These are phyloP conservation scores for Eristalis arbustorum DNA, from an alignment of 2,888 invertebrate species.

Conservation along the genomic window DNA sequence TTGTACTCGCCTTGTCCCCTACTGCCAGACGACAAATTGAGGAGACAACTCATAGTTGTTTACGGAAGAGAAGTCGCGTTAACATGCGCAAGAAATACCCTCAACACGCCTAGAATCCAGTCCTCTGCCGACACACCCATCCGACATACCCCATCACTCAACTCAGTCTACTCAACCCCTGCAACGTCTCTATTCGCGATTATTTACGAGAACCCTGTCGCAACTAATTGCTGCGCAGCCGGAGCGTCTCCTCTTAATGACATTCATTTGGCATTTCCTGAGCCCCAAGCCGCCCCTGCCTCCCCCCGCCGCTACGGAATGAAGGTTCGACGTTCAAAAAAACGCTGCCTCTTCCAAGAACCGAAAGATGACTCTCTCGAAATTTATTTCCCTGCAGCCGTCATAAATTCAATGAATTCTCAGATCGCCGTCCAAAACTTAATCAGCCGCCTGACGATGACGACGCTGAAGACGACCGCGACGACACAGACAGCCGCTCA, in stretches of 20 bases:
- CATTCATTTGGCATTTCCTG: slow-evolving; percentile 5
- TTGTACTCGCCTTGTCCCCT: too few relatives aligned
- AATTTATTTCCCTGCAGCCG: slow-evolving; percentile 51
- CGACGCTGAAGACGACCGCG: neutral
- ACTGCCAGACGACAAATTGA: too few relatives aligned
- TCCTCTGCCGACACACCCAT: neutral
- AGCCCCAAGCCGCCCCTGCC: neutral
- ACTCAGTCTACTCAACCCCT: neutral
- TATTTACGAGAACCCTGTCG: neutral
- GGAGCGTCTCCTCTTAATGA: neutral
- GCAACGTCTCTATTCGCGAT: neutral
- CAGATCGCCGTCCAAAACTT: slow-evolving; percentile 43
- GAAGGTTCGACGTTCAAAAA: neutral
- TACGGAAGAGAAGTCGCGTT: too few relatives aligned
- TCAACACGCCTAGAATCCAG: neutral
- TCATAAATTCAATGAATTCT: slow-evolving; percentile 63
- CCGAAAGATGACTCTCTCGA: slow-evolving; percentile 38
- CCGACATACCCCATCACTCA: neutral
- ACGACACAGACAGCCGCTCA: neutral
- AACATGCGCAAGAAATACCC: neutral
- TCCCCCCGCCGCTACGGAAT: neutral
- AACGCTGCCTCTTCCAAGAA: slow-evolving; percentile 44
- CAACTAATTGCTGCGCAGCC: neutral
- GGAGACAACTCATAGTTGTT: too few relatives aligned
- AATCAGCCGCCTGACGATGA: slow-evolving; percentile 28